Base-by-base conservation (phyloP, 2,888 invertebrate species). In the Cryptus viduatorius region DNA sequence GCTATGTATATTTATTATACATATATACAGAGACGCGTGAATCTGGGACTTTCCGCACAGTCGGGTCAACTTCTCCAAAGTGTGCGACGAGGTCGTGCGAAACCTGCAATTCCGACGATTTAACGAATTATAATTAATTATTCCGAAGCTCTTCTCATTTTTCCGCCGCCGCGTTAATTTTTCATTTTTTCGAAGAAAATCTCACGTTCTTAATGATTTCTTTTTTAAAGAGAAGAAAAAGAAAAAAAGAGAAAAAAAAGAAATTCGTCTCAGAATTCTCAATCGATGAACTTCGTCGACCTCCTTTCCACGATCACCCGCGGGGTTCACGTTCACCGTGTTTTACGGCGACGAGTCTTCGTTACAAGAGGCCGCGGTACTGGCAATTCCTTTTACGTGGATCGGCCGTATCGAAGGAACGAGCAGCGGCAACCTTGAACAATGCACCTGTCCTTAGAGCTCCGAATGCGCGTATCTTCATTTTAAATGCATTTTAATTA, bases 361-460 rank as follows among this genome's bases (percentile, higher is more conserved):
- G 31, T 56, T 72, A 42, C n/a, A 4, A 8, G 24, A 42, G 19
- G 31, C 8, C 37, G 29, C n/a, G 64, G 56, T 46, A 73, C 44
- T 16, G 59, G n/a, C 59, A 72, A 44, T 56, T 37, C 65, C 80
- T 53, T 83, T 78, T 79, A 78, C 79, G 76, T 77, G 64, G 78
- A 67, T 76, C 78, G 78, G 72, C 82, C 69, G 72, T 82, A 64
- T 84, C 79, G 85, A 24, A 31, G 12, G 29, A 29, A 4, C 24
- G 56, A 37, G 14, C 24, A 24, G 24, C 14, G 88, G 88, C 84
- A 89, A 89, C 91, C 90, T 89, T 91, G 88, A 89, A 89, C 90
- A 89, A 90, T 89, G 90, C 89, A 85, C 89, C 88, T 92, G 92
- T 90, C 90, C 91, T 90, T 91, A 90, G 91, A 92, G 90, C 92